These are phyloP conservation scores for Corythoichthys haematopterus DNA, from an alignment of 2,113 vertebrate species.

Conservation along the genomic window DNA sequence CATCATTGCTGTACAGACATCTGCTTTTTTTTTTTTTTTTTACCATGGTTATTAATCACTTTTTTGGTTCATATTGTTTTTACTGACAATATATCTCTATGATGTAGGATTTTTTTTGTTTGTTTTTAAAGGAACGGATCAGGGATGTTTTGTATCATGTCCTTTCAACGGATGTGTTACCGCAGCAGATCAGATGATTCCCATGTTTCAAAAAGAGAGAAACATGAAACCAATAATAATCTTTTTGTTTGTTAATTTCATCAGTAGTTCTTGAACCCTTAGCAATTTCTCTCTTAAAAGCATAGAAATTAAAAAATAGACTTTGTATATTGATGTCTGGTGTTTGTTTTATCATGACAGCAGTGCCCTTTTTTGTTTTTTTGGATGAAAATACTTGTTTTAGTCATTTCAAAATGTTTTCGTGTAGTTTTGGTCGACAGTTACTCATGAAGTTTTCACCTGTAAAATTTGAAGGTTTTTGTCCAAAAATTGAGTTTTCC, in stretches of 20 bases:
- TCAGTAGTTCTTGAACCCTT: conserved; percentile 48
- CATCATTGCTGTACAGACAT: conserved; percentile 54
- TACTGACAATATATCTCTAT: conserved; percentile 39
- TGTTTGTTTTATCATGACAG: conserved; percentile 35
- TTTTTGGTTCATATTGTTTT: conserved; percentile 37
- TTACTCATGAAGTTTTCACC: too few relatives aligned
- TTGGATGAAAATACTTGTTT: too few relatives aligned
- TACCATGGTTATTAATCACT: conserved; percentile 28
- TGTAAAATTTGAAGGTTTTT: too few relatives aligned
- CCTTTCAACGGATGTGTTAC: conserved; percentile 55
- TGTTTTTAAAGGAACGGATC: conserved; percentile 46
- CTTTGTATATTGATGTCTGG: conserved; percentile 60
- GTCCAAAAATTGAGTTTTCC: too few relatives aligned
- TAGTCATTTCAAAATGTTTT: too few relatives aligned
- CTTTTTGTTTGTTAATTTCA: conserved; percentile 56
- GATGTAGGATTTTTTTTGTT: conserved; percentile 49
- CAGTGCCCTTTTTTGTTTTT: too few relatives aligned
- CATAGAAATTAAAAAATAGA: conserved; percentile 68
- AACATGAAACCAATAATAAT: conserved; percentile 41
- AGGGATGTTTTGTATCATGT: conserved; percentile 71
- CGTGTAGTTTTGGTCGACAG: too few relatives aligned
- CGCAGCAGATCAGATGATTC: conserved; percentile 46
- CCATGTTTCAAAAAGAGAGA: conserved; percentile 11
- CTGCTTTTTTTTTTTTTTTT: conserved; percentile 35
- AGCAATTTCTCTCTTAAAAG: conserved; percentile 62